phyloP scores from a whole-genome alignment of 2,113 vertebrate genomes.

The Coturnix japonica region DNA sequence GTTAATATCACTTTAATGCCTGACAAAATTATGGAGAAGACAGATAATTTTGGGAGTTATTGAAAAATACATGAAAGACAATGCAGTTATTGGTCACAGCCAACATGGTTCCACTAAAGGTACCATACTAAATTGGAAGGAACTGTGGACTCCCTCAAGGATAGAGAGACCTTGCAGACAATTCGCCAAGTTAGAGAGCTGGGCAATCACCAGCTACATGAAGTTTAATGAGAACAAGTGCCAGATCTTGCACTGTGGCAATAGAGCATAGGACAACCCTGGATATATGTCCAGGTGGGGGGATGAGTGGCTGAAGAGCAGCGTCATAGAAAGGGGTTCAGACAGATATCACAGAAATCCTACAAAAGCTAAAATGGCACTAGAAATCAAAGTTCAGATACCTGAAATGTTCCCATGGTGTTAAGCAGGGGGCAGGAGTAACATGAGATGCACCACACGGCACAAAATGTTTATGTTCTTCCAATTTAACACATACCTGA shows the following conservation, averaged over 20 bases:
- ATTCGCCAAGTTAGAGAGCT: too few species aligned
- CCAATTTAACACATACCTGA: neutral
- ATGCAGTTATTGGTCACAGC: neutral
- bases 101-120: neutral
- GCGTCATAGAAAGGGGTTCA: neutral
- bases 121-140: too few species aligned
- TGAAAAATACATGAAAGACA: neutral
- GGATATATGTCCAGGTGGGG: too few species aligned
- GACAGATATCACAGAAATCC: neutral
- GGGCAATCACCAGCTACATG: too few species aligned
- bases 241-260: too few species aligned
- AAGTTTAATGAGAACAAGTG: too few species aligned
- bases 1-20: neutral
- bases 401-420: neutral
- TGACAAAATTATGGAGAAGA: neutral
- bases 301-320: too few species aligned
- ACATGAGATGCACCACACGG: neutral
- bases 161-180: too few species aligned
- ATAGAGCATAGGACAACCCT: too few species aligned
- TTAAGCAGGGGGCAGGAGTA: neutral
- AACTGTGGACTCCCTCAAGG: too few species aligned
- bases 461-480: fast-evolving
- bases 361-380: neutral
- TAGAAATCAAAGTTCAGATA: neutral
- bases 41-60: neutral